phyloP scores from a whole-genome alignment of 2,113 vertebrate genomes.

The Piprites chloris region DNA sequence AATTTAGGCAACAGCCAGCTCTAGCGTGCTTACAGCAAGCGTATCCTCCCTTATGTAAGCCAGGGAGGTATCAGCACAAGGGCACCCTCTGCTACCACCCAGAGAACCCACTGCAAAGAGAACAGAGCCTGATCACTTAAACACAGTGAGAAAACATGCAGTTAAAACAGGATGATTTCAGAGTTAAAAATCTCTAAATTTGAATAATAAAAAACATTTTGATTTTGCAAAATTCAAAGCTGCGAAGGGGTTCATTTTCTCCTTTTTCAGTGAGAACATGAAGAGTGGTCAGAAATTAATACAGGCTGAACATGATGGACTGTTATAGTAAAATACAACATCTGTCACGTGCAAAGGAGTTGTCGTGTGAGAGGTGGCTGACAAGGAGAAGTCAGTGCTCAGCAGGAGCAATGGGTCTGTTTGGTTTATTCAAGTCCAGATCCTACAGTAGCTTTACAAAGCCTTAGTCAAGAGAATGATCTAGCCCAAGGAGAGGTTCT shows the following conservation, averaged over 20 bases:
- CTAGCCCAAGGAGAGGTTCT: not conserved
- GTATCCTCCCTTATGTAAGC: fast-evolving
- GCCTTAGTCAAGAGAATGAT: not conserved
- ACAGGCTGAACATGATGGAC: not conserved
- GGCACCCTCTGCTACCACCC: not conserved
- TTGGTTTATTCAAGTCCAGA: not conserved
- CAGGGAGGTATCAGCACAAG: not conserved
- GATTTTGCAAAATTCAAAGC: not conserved
- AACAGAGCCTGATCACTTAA: not conserved
- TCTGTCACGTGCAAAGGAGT: not conserved
- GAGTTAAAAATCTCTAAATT: not conserved
- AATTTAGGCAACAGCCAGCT: not conserved
- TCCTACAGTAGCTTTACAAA: not conserved
- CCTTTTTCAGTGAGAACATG: not conserved
- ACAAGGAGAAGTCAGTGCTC: not conserved
- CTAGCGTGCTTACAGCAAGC: not conserved
- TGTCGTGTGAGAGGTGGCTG: not conserved
- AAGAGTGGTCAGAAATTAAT: not conserved
- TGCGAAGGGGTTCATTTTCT: not conserved
- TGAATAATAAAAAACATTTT: not conserved
- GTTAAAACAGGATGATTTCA: not conserved
- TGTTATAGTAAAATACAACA: not conserved
- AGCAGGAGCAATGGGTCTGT: not conserved
- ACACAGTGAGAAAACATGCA: not conserved
- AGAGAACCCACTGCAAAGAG: not conserved